Evolutionary conservation across 92 coral and sea anemone genomes (phyloP), one percentile per base, ranked within the genome.

Genomic region (Montipora capitata): DNA sequence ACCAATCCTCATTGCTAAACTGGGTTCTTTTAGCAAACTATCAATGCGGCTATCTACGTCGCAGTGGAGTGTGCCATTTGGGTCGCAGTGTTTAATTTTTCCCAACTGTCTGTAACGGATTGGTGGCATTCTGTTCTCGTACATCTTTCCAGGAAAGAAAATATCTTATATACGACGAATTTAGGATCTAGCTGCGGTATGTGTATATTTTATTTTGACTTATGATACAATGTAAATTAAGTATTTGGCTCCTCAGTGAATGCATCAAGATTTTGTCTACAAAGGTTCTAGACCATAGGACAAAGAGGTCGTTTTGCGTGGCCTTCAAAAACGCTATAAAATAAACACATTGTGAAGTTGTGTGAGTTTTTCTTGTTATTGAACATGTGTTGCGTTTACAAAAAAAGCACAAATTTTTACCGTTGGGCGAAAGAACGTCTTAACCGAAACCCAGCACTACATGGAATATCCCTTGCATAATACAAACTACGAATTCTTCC

Each of bases 201-300:
- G 62, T 83, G 87, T 43, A 83, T 83, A 83, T 83, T 83, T 43
- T 83, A 43, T 83, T 83, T 83, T 83, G 87, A 63, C 61, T 72
- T 44, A 20, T 45, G 63, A 20, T 72, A 72, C 72, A 61, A 70
- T 72, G 87, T 83, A 83, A 68, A 81, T 69, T 68, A 68, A 79
- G 59, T 83, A 73, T 43, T 83, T 83, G 68, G 72, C 44, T 72
- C 87, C 71, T 61, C 45, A 72, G 63, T 41, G 87, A 61, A 52
- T 43, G 39, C 49, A 62, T 35, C 43, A 38, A 83, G 78, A 83
- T 43, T 72, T 83, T 83, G 41, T 73, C 43, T 72, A 83, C 79
- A 61, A 58, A 58, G 78, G 86, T 71, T 72, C 79, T 61, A 83
- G 51, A 20, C 43, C 64, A 45, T 54, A 81, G 85, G 80, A 62